Evolutionary conservation across 2,797 vertebrate genomes (phyloP), one percentile per base, ranked within the genome.

Genomic region (Eptatretus atami): DNA sequence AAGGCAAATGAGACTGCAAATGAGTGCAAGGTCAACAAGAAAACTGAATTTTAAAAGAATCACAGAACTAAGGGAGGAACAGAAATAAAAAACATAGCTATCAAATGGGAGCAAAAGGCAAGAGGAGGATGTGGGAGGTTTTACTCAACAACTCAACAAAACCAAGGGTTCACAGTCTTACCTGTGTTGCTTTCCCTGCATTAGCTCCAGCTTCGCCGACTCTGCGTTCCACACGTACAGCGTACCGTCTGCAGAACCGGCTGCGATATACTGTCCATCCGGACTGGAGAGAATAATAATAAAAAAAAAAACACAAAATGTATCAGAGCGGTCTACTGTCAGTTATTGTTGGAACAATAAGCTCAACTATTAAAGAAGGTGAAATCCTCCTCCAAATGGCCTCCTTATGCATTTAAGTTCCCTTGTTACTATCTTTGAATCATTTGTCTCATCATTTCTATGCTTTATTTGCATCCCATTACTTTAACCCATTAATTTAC

Each of bases 151-250:
- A 25, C n/a, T 44, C 31, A 44, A 44, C 31, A 44, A 44, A 44
- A 8, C 31, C 31, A 44, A 44, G 31, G 31, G 31, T 44, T 44
- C 31, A 44, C 31, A 44, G 31, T 8, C 15, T 75, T 69, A 96
- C 90, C 82, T 78, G 77, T 98, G 90, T 67, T 82, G 79, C 63
- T 84, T 82, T 57, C 83, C 78, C 54, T 93, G 80, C 0, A 72
- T 76, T 53, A 75, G 77, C 65, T 93, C 90, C 70, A 90, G 71
- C 31, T 92, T 90, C 63, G 84, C 90, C 0, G 84, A 87, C 61
- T 86, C 73, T 64, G 90, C 83, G 11, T 77, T 88, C 90, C 90
- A 98, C 24, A 94, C 25, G 60, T 83, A 90, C 10, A 98, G 77
- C 10, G 75, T 73, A 1, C 86, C 86, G 4, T 94, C 88, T 2